Percentiles rank a stretch among this genome's conserved stretches.
Conservation (phyloP, 2,113 vertebrate genomes). For the Corydoras maculifer region DNA sequence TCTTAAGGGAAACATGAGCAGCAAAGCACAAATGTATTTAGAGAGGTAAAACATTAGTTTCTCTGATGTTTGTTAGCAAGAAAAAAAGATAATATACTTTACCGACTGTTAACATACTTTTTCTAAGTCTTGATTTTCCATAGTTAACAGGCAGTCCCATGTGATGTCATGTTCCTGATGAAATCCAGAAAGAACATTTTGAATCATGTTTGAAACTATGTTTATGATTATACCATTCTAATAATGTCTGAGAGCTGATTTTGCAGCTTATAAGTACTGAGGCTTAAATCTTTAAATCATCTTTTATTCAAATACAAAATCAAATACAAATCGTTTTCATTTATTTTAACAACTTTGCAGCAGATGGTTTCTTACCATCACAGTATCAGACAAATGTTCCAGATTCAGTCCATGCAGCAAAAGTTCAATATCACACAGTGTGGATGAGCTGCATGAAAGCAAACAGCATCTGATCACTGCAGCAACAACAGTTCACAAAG, state of each 20-base stretch:
- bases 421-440: constrained; percentile 74
- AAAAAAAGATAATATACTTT: background rate
- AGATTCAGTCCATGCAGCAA: constrained; percentile 84
- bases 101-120: constrained; percentile 60
- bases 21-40: too few relatives aligned
- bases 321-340: too few relatives aligned
- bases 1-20: background rate
- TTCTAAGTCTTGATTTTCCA: constrained; percentile 78
- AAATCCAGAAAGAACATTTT: background rate
- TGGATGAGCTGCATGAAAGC: constrained; percentile 60
- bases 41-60: too few relatives aligned
- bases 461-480: background rate
- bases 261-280: too few relatives aligned
- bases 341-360: too few relatives aligned
- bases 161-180: constrained; percentile 74
- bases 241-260: too few relatives aligned
- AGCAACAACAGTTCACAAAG: background rate
- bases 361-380: constrained; percentile 51
- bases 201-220: background rate
- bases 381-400: constrained; percentile 66
- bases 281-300: too few relatives aligned
- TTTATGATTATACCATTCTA: too few relatives aligned
- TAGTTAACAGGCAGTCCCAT: constrained; percentile 77
- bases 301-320: too few relatives aligned
- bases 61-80: too few relatives aligned